phyloP scores from a whole-genome alignment of 2,113 vertebrate species.

The Hydropotes inermis region DNA sequence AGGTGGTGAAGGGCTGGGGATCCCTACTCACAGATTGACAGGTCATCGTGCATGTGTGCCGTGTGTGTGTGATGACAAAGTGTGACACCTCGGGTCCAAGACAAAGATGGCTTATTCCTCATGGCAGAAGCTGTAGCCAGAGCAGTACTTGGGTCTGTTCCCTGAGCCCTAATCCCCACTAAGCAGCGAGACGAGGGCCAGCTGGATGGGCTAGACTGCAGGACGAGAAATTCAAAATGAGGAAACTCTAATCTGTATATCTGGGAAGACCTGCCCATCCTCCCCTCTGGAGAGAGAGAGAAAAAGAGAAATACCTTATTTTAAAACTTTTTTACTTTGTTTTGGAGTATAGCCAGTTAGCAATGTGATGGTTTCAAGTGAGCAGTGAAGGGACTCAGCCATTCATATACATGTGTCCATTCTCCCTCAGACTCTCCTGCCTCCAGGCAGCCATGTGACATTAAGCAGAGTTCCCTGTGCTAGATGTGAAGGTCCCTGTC shows the following conservation, averaged over 20 bases:
- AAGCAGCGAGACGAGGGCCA: neutral
- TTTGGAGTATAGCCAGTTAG: neutral
- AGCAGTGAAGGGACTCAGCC: neutral
- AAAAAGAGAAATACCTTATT: neutral
- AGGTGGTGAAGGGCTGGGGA: neutral
- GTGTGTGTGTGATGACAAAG: accelerated
- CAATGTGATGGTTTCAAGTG: neutral
- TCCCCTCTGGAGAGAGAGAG: neutral
- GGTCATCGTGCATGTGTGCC: accelerated
- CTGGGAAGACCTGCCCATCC: neutral
- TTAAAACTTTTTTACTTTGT: neutral
- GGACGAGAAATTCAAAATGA: neutral
- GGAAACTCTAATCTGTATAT: neutral
- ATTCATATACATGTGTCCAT: accelerated
- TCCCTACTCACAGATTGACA: too few relatives aligned
- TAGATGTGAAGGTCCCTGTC: neutral
- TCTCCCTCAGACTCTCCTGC: neutral
- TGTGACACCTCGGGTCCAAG: neutral
- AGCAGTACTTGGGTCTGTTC: neutral
- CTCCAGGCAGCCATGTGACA: neutral
- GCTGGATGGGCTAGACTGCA: neutral
- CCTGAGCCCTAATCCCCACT: neutral
- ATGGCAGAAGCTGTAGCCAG: accelerated
- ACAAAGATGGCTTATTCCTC: neutral
- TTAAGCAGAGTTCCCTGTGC: neutral